These are phyloP conservation scores for Ceratothoa steindachneri DNA, from an alignment of 2,888 invertebrate species.

Conservation along the genomic window DNA sequence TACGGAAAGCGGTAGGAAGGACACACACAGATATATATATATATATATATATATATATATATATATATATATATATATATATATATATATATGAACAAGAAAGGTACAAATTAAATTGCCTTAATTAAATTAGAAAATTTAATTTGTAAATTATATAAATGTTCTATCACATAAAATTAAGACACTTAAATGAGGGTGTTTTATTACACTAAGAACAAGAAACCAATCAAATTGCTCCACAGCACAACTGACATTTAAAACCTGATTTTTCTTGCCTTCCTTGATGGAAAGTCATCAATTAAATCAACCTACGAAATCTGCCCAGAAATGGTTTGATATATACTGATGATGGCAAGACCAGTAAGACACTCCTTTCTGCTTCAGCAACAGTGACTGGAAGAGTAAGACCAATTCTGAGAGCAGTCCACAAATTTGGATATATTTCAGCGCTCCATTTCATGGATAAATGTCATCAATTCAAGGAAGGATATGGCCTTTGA, in stretches of 20 bases:
- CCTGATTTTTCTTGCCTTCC: constrained; percentile 2
- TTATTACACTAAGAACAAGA: neutral
- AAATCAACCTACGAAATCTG: neutral
- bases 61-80: too few relatives aligned
- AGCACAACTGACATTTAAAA: constrained; percentile 3
- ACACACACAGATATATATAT: too few relatives aligned
- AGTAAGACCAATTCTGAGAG: constrained; percentile 34
- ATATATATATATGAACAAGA: too few relatives aligned
- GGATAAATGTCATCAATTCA: constrained; percentile 25
- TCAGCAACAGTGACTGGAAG: constrained; percentile 39
- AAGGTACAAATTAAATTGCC: too few relatives aligned
- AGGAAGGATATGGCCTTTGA: constrained; percentile 26
- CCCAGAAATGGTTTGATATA: neutral
- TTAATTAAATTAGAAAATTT: too few relatives aligned
- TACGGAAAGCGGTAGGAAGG: too few relatives aligned
- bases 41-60: too few relatives aligned
- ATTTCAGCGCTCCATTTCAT: constrained; percentile 27
- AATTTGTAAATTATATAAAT: too few relatives aligned
- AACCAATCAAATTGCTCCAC: neutral
- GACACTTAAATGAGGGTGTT: too few relatives aligned
- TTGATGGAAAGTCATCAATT: neutral
- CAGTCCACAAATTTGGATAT: constrained; percentile 36
- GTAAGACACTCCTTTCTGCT: constrained; percentile 33
- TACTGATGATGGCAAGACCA: constrained; percentile 19
- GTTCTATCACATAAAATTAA: too few relatives aligned